These are phyloP conservation scores for Myanophis thanlyinensis DNA, from an alignment of 2,113 vertebrate genomes.

Conservation along the genomic window DNA sequence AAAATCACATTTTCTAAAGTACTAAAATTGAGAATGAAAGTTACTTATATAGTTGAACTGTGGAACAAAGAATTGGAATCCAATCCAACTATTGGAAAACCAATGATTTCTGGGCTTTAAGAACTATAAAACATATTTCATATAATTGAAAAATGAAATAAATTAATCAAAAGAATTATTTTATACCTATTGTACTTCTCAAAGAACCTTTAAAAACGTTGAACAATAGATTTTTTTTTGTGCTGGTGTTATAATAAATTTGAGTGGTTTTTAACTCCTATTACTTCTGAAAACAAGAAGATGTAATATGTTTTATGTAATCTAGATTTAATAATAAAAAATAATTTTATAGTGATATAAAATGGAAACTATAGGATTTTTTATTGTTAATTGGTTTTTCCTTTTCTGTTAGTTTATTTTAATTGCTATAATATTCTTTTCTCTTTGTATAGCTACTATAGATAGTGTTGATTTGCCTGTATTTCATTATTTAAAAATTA, in stretches of 20 bases:
- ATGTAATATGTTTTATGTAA: too few relatives aligned
- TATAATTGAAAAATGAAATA: neutral
- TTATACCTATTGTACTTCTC: neutral
- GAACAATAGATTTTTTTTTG: neutral
- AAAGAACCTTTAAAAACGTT: neutral
- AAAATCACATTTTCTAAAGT: neutral
- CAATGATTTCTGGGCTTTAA: neutral
- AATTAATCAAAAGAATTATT: neutral
- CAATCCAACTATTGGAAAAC: neutral
- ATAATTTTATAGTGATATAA: too few relatives aligned
- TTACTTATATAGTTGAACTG: neutral
- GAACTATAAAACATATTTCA: neutral
- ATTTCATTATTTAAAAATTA: too few relatives aligned
- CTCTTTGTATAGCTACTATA: too few relatives aligned
- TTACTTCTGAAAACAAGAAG: too few relatives aligned
- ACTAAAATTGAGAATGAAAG: neutral
- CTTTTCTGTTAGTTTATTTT: too few relatives aligned
- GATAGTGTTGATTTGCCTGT: too few relatives aligned
- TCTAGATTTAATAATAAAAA: too few relatives aligned
- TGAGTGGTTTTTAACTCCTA: neutral
- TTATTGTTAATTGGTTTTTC: too few relatives aligned
- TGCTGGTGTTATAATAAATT: neutral
- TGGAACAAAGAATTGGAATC: neutral
- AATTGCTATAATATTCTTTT: too few relatives aligned
- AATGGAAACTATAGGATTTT: too few relatives aligned